These are phyloP conservation scores for Axinella damicornis DNA, from an alignment of 37 sponge, comb jelly and placozoan genomes.

Conservation along the genomic window DNA sequence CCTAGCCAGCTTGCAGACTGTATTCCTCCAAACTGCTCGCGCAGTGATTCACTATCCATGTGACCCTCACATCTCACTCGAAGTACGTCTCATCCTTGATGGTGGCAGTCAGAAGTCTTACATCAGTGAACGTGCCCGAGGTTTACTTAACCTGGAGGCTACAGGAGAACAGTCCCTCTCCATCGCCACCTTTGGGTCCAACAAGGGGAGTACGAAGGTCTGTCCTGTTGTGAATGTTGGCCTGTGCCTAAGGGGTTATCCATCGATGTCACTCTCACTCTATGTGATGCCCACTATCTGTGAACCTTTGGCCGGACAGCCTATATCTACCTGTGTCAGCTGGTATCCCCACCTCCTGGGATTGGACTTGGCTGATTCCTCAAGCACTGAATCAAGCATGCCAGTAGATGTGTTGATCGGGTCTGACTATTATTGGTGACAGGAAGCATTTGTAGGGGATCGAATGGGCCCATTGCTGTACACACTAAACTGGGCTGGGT, in stretches of 20 bases:
- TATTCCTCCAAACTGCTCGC: background rate
- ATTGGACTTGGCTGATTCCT: conserved; percentile 15
- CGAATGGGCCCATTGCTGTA: conserved; percentile 4
- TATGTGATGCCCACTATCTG: conserved; percentile 33
- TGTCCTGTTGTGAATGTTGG: conserved; percentile 23
- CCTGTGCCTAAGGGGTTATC: background rate
- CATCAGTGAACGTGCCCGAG: conserved; percentile 25
- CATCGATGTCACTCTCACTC: background rate
- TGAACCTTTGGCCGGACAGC: conserved; percentile 22
- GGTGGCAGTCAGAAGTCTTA: conserved; percentile 44
- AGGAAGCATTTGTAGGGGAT: background rate
- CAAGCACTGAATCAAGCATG: background rate
- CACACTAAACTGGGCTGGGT: conserved; percentile 36
- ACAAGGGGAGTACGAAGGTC: background rate
- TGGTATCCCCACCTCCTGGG: conserved; percentile 8
- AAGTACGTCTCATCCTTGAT: conserved; percentile 25
- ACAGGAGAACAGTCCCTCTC: conserved; percentile 7
- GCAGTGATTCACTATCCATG: conserved; percentile 7
- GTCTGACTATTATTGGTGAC: conserved; percentile 34
- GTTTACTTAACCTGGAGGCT: background rate
- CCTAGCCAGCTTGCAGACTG: background rate
- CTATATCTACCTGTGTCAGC: background rate
- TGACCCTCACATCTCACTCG: background rate
- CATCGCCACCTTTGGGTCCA: conserved; percentile 43
- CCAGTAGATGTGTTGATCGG: conserved; percentile 27